Conservation (phyloP, 2,113 vertebrate species). For the Lepisosteus osseus region DNA sequence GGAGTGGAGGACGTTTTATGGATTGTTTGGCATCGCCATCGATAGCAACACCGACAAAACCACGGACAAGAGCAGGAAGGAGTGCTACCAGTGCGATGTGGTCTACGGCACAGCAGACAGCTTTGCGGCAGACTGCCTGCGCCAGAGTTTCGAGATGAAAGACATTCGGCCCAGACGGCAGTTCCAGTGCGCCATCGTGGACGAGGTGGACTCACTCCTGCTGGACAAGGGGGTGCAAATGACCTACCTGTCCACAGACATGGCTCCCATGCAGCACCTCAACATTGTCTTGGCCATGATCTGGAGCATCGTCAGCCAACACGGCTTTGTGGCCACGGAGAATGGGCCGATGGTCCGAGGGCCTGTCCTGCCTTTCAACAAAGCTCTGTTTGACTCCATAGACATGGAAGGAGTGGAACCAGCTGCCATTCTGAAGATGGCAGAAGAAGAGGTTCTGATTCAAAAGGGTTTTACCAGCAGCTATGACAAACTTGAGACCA, state of each 20-base stretch:
- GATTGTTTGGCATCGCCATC: conserved; percentile 14
- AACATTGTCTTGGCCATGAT: conserved; percentile 46
- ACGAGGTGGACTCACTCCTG: conserved; percentile 60
- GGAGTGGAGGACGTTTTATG: conserved; percentile 24
- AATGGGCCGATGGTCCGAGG: conserved; percentile 13
- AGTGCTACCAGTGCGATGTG: conserved; percentile 42
- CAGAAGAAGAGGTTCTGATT: conserved; percentile 31
- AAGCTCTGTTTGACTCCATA: conserved; percentile 26
- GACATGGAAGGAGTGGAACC: conserved; percentile 5
- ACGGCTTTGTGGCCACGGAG: background rate
- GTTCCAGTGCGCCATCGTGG: conserved; percentile 54
- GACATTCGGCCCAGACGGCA: conserved; percentile 36
- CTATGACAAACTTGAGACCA: conserved; percentile 2
- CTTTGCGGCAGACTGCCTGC: conserved; percentile 53
- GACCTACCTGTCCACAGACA: conserved; percentile 31
- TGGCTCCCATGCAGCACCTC: conserved; percentile 38
- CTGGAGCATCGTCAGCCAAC: conserved; percentile 39
- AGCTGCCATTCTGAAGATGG: conserved; percentile 29
- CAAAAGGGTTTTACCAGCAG: conserved; percentile 2
- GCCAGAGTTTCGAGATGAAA: conserved; percentile 27
- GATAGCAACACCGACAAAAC: conserved; percentile 40
- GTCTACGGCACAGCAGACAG: conserved; percentile 52
- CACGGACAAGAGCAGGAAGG: background rate
- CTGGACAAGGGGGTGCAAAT: conserved; percentile 49
- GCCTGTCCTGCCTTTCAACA: conserved; percentile 21